phyloP scores from a whole-genome alignment of 2,113 vertebrate genomes.

The Sander lucioperca region DNA sequence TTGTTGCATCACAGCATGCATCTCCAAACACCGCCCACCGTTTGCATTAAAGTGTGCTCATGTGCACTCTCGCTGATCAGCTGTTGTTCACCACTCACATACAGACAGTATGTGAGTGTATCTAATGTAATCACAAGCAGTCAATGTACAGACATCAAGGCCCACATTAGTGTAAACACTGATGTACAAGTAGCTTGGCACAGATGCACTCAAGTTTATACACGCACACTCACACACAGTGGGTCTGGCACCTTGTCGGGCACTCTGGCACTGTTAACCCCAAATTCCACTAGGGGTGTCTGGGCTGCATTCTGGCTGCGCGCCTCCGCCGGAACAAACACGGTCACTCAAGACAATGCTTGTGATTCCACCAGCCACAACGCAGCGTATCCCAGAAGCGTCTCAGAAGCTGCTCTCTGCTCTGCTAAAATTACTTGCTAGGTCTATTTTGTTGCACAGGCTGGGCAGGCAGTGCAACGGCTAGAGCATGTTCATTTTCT shows the following conservation, averaged over 20 bases:
- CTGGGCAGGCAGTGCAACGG: too few relatives aligned
- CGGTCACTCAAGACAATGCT: too few relatives aligned
- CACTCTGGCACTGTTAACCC: constrained; percentile 35
- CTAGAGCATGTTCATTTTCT: too few relatives aligned
- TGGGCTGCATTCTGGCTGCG: too few relatives aligned
- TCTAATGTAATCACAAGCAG: constrained; percentile 14
- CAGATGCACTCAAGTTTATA: constrained; percentile 18
- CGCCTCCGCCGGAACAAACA: too few relatives aligned
- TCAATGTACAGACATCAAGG: constrained; percentile 5
- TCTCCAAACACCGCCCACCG: neutral
- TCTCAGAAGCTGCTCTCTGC: too few relatives aligned
- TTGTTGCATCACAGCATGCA: constrained; percentile 59
- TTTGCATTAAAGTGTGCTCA: constrained; percentile 38
- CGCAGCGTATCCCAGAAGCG: too few relatives aligned
- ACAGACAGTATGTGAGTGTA: constrained; percentile 4
- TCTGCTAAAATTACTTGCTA: too few relatives aligned
- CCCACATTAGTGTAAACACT: constrained; percentile 13
- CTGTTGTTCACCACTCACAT: constrained; percentile 51
- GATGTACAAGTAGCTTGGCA: constrained; percentile 32
- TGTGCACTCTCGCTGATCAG: constrained; percentile 58
- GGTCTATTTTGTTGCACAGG: too few relatives aligned
- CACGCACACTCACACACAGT: constrained; percentile 3
- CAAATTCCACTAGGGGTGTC: too few relatives aligned
- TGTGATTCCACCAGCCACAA: too few relatives aligned
- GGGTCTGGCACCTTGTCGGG: constrained; percentile 33